Percentiles rank a stretch among this genome's conserved stretches.
phyloP scores from a whole-genome alignment of 2,113 vertebrate species.

The Atlantisia rogersi region DNA sequence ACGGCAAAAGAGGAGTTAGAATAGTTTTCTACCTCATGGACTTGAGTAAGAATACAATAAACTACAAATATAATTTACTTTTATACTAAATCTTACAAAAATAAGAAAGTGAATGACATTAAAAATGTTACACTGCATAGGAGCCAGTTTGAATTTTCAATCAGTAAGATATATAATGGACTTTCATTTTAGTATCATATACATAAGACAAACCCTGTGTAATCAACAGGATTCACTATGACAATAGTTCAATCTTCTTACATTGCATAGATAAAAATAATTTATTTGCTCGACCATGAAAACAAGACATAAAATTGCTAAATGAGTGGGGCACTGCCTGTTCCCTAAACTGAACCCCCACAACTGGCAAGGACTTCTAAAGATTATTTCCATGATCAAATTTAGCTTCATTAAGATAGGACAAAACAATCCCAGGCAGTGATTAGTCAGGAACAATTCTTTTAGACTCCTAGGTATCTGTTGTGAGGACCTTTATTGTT shows the following conservation, averaged over 20 bases:
- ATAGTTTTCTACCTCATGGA: background rate
- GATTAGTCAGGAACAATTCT: background rate
- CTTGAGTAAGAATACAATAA: background rate
- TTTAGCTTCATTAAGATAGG: background rate
- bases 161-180: background rate
- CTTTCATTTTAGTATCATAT: background rate
- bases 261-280: background rate
- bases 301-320: background rate
- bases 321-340: fast-evolving
- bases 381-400: background rate
- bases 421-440: background rate
- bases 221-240: background rate
- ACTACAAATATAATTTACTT: background rate
- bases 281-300: background rate
- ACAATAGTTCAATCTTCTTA: background rate
- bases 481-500: background rate
- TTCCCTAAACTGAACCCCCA: fast-evolving
- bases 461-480: background rate
- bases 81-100: background rate
- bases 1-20: background rate
- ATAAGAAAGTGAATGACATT: background rate
- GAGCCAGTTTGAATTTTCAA: background rate
- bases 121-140: background rate
- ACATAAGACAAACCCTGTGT: background rate
- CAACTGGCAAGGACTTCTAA: background rate